Evolutionary conservation across 2,888 invertebrate species (phyloP).

Genomic region (Alloplasta piceator): DNA sequence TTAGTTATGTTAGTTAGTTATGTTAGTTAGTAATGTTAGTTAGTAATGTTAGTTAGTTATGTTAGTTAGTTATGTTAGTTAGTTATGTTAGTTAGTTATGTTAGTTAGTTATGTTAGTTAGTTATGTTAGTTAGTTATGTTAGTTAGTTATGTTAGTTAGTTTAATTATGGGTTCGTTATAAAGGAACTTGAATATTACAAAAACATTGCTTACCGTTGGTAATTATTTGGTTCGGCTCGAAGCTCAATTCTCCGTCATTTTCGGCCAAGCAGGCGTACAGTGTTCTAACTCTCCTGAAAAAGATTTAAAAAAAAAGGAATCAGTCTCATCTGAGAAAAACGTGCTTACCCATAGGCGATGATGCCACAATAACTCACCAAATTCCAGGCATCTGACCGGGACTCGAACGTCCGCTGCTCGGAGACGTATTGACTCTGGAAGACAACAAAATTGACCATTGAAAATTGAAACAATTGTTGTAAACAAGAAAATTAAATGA

Average conservation of each 20-base stretch:
- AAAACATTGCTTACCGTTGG: constrained; percentile 90
- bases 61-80: too few relatives aligned
- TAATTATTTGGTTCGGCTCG: constrained; percentile 99
- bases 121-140: too few relatives aligned
- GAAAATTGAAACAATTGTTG: constrained; percentile 5
- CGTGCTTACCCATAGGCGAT: background rate
- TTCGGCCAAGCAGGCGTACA: constrained; percentile 98
- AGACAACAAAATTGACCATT: constrained; percentile 19
- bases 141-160: too few relatives aligned
- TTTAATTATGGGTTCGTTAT: too few relatives aligned
- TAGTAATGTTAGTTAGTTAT: too few relatives aligned
- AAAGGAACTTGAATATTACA: too few relatives aligned
- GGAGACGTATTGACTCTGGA: constrained; percentile 79
- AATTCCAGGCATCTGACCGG: constrained; percentile 80
- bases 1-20: too few relatives aligned
- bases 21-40: too few relatives aligned
- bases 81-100: too few relatives aligned
- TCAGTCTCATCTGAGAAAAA: constrained; percentile 18
- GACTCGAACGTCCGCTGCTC: constrained; percentile 82
- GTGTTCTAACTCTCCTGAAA: constrained; percentile 93
- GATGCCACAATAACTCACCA: constrained; percentile 75
- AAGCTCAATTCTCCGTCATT: constrained; percentile 98
- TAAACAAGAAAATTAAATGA: background rate
- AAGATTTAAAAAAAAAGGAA: constrained; percentile 55
- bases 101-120: too few relatives aligned